Percentiles rank a stretch among this genome's conserved stretches.
phyloP scores from a whole-genome alignment of 2,113 vertebrate genomes.

The Stigmatopora nigra region DNA sequence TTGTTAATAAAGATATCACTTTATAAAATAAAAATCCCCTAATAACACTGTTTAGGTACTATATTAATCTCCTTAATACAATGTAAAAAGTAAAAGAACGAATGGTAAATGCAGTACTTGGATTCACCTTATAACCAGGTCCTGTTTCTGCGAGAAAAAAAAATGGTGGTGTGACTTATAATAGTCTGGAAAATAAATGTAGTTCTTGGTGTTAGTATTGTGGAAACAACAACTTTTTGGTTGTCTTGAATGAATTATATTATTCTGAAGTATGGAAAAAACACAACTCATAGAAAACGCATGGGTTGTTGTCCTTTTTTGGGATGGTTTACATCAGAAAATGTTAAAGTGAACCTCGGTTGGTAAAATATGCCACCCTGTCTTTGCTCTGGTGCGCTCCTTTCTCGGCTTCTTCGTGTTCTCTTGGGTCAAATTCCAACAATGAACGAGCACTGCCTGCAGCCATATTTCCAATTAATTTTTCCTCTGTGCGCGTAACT shows the following conservation, averaged over 20 bases:
- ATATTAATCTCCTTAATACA: no score
- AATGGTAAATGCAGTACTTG: no score
- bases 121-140: no score
- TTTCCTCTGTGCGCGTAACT: background rate
- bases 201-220: no score
- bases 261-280: background rate
- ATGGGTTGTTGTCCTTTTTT: background rate
- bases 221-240: background rate
- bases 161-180: no score
- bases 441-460: background rate
- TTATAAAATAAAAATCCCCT: no score
- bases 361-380: slow-evolving; percentile 9
- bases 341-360: slow-evolving; percentile 27
- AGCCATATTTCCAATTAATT: slow-evolving; percentile 16
- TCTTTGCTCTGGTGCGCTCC: slow-evolving; percentile 8
- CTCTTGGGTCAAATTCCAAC: slow-evolving; percentile 20
- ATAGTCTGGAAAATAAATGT: no score
- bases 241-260: background rate
- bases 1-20: no score
- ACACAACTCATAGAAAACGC: background rate
- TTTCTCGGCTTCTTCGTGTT: slow-evolving; percentile 13
- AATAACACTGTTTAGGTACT: no score
- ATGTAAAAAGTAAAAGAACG: no score
- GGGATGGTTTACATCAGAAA: slow-evolving; percentile 7
- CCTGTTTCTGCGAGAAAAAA: no score